Evolutionary conservation across 2,888 invertebrate species (phyloP), one percentile per base, ranked within the genome.

Genomic region (Spisula solida): DNA sequence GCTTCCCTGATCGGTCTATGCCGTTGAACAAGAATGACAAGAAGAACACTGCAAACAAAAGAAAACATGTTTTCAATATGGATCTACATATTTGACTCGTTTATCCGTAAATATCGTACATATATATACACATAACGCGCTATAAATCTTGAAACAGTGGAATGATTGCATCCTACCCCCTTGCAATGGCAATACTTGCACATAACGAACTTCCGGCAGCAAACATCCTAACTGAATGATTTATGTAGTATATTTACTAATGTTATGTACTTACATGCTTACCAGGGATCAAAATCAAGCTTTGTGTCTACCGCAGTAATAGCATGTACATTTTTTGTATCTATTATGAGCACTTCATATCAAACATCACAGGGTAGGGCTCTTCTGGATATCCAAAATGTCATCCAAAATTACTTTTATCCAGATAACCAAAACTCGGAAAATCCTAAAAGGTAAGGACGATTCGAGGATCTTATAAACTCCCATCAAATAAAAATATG

Each of bases 1-100:
- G 75, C 34, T 75, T 82, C 51, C 93, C 93, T 41, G 88, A 48
- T 31, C 81, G 83, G 48, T 92, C 91, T 56, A 85, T 90, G 25
- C 87, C 92, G 55, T 85, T 91, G 92, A 93, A 93, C 12, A 91
- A 25, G 14, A 93, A 89, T 0, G 91, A 78, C 41, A 92, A 78
- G 12, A 91, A n/a, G 31, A 93, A 92, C 48, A 91, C 93, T 93
- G 91, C 88, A 91, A 51, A 81, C 12, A 80, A 90, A 91, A 25
- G 2, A 55, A n/a, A 31, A 48, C 10, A 18, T 20, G 18, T 51
- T 34, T 1, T 48, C 0, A 5, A 29, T 29, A 48, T 31, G 48
- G 0, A 25, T 18, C 1, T 20, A 41, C 41, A n/a, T 4, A 25
- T n/a, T 66, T n/a, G 66, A 1, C 10, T 10, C 4, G 25, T 18